phyloP scores from a whole-genome alignment of 2,797 vertebrate genomes.

The Propithecus perrieri region DNA sequence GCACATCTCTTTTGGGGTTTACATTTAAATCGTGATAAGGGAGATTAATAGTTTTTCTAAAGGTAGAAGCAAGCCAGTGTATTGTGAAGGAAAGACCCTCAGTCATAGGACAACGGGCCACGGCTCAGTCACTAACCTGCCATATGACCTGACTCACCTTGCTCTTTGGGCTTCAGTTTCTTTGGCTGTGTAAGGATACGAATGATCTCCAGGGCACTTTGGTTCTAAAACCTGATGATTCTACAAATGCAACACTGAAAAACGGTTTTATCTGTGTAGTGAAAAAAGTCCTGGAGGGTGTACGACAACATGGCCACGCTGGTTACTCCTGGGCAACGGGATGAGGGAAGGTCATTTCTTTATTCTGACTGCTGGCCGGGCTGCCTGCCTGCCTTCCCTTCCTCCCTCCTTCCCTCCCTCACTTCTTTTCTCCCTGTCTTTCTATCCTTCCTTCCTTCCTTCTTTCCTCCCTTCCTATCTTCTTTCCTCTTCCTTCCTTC shows the following conservation, averaged over 20 bases:
- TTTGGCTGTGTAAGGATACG: background rate
- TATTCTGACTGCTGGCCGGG: background rate
- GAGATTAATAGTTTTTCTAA: background rate
- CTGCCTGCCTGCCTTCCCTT: background rate
- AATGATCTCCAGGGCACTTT: background rate
- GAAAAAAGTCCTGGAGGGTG: background rate
- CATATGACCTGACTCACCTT: background rate
- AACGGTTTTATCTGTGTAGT: background rate
- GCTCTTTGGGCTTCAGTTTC: background rate
- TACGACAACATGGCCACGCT: background rate
- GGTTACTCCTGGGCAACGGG: background rate
- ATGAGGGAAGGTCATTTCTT: background rate
- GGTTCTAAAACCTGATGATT: background rate
- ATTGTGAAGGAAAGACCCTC: background rate
- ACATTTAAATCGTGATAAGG: background rate
- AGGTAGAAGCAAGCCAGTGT: background rate
- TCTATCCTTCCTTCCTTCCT: background rate
- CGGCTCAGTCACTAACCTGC: background rate
- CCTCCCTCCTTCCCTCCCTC: background rate
- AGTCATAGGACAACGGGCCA: background rate
- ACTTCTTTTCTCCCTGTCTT: background rate
- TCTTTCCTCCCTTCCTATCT: background rate
- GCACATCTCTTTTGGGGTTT: background rate
- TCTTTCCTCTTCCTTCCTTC: too few species aligned
- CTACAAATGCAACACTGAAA: background rate